These are phyloP conservation scores for Herpetotheres cachinnans DNA, from an alignment of 2,113 vertebrate species.

Conservation along the genomic window DNA sequence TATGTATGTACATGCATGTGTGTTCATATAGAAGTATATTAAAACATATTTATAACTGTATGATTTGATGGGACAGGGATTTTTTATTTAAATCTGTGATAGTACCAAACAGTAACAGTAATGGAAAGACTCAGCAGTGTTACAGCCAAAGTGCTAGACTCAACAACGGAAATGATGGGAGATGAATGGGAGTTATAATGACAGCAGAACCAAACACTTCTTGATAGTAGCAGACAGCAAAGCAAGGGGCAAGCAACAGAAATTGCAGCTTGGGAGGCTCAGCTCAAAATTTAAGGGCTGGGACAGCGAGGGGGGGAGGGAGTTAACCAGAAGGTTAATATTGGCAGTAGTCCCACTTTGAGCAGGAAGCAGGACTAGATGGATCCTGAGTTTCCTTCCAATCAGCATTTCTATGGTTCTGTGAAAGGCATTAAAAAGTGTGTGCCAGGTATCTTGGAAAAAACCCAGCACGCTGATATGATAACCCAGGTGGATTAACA, in stretches of 20 bases:
- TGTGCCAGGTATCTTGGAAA: background rate
- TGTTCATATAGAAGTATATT: background rate
- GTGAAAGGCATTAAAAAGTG: background rate
- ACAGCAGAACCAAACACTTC: background rate
- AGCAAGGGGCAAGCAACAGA: background rate
- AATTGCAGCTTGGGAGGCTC: background rate
- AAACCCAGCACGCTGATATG: background rate
- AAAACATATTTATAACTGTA: background rate
- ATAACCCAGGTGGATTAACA: background rate
- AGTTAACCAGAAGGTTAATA: background rate
- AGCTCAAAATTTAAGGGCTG: background rate
- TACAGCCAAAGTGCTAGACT: background rate
- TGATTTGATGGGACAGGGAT: background rate
- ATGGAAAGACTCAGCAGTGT: background rate
- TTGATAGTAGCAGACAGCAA: background rate
- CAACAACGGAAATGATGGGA: background rate
- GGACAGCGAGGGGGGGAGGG: too few species aligned
- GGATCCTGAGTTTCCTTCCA: background rate
- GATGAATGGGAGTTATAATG: accelerated
- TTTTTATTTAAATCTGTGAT: background rate
- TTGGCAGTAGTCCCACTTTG: background rate
- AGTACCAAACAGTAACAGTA: background rate
- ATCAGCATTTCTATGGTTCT: background rate
- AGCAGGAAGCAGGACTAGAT: background rate
- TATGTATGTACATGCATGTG: too few species aligned